A percentile compares a stretch with the other conserved stretches of the same genome.
Conservation (phyloP, 2,888 invertebrate species). For the Helobdella robusta region DNA sequence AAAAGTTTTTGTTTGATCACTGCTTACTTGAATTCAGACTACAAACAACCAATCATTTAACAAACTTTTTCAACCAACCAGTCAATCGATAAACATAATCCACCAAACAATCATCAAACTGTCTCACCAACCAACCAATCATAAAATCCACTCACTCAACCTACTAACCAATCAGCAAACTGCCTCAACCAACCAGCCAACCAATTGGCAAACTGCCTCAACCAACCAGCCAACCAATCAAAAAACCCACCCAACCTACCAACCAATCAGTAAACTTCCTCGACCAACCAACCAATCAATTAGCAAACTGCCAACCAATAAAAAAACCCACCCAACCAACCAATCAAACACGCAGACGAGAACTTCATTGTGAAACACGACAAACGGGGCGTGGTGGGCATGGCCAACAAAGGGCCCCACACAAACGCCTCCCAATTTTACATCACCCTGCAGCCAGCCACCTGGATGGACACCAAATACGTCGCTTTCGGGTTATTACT, state of each 20-base stretch:
- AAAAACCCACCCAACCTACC: not conserved
- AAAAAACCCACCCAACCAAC: not conserved
- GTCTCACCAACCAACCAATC: too few relatives aligned
- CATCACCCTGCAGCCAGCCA: slow-evolving; percentile 57
- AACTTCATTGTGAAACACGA: slow-evolving; percentile 61
- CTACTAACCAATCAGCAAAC: too few relatives aligned
- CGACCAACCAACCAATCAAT: too few relatives aligned
- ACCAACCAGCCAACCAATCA: not conserved
- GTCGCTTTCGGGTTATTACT: slow-evolving; percentile 61
- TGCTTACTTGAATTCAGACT: too few relatives aligned
- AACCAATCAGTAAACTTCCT: not conserved
- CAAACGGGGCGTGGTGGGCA: slow-evolving; percentile 62
- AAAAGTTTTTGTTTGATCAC: too few relatives aligned
- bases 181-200: too few relatives aligned
- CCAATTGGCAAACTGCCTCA: not conserved
- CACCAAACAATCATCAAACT: too few relatives aligned
- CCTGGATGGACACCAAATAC: slow-evolving; percentile 64
- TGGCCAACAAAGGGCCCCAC: slow-evolving; percentile 63
- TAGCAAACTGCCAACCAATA: not conserved
- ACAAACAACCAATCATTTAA: too few relatives aligned
- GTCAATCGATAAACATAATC: too few relatives aligned
- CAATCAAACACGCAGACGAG: slow-evolving; percentile 54
- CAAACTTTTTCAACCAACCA: too few relatives aligned
- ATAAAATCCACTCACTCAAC: too few relatives aligned
- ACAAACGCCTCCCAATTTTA: slow-evolving; percentile 65